Evolutionary conservation across 2,797 vertebrate genomes (phyloP), one percentile per base, ranked within the genome.

Genomic region (Thamnophis elegans): DNA sequence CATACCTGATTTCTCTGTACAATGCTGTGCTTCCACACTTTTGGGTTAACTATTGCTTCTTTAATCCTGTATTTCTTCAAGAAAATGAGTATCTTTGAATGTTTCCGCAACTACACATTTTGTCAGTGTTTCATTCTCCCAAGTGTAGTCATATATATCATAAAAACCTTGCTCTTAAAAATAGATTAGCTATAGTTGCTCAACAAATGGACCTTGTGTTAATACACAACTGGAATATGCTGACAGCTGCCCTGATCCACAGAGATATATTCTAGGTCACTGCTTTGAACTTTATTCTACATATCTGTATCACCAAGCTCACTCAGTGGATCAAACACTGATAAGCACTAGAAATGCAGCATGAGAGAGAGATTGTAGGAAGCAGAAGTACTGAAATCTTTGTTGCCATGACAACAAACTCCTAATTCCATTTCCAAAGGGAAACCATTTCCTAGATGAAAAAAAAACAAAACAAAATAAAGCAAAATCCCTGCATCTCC

Each of bases 401-500:
- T 91, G 95, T 96, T 96, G 88, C 86, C 91, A 94, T 95, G 96
- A 93, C 95, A 96, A 96, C 92, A 91, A 91, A 92, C 93, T 95
- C 87, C 68, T 93, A 96, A 97, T 95, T 96, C 88, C 47, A 91
- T 95, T 96, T 96, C 92, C 92, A 96, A 95, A 89, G 89, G 87
- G 93, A 95, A 95, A 54, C 25, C 22, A 87, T 32, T 58, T 95
- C 53, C 89, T 89, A 7, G 1, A 92, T 94, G 89, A 94, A 42
- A 95, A 96, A 96, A 94, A 90, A 36, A 89, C 16, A 95, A 92
- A 42, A 60, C 14, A 95, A 92, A 47, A 60, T 5, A 65, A 65
- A 62, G 18, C 13, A 9, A 13, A 53, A 51, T 36, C 51, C 78
- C 54, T 92, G 91, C 73, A 94, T 94, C 94, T 92, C 86, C 87